Conservation (phyloP, 1,140 invertebrate genomes). For the Brachionus plicatilis region DNA sequence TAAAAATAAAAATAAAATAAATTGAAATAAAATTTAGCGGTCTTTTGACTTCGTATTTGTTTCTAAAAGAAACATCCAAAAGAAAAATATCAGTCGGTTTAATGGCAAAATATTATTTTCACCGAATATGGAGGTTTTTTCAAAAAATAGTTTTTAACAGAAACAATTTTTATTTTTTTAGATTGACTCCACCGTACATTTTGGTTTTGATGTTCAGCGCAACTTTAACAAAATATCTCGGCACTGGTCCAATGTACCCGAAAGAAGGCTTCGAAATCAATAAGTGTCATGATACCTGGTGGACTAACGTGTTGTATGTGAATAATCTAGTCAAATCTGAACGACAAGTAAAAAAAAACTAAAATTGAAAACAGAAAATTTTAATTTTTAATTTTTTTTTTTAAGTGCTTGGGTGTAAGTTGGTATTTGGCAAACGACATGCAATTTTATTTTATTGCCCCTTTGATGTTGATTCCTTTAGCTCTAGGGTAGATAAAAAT, state of each 20-base stretch:
- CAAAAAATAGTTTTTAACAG: background rate
- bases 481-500: background rate
- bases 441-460: slow-evolving; percentile 67
- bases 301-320: slow-evolving; percentile 33
- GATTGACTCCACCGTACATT: slow-evolving; percentile 17
- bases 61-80: slow-evolving; percentile 21
- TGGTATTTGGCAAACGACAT: slow-evolving; percentile 78
- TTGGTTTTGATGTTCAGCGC: slow-evolving; percentile 5
- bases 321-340: slow-evolving; percentile 66
- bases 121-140: slow-evolving; percentile 25
- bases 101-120: slow-evolving; percentile 38
- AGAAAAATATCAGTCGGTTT: background rate
- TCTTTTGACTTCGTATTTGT: slow-evolving; percentile 8
- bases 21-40: background rate
- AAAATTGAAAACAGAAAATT: background rate
- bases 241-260: slow-evolving; percentile 19
- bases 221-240: slow-evolving; percentile 8
- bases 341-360: background rate
- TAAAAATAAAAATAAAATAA: background rate
- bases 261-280: slow-evolving; percentile 25
- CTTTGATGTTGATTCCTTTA: slow-evolving; percentile 59
- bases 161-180: background rate
- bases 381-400: slow-evolving; percentile 50
- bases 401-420: slow-evolving; percentile 63
- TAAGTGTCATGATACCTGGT: slow-evolving; percentile 8